Percentiles rank a stretch among this genome's conserved stretches.
Evolutionary conservation across 2,888 invertebrate genomes (phyloP).

Genomic region (Sycophila texana): DNA sequence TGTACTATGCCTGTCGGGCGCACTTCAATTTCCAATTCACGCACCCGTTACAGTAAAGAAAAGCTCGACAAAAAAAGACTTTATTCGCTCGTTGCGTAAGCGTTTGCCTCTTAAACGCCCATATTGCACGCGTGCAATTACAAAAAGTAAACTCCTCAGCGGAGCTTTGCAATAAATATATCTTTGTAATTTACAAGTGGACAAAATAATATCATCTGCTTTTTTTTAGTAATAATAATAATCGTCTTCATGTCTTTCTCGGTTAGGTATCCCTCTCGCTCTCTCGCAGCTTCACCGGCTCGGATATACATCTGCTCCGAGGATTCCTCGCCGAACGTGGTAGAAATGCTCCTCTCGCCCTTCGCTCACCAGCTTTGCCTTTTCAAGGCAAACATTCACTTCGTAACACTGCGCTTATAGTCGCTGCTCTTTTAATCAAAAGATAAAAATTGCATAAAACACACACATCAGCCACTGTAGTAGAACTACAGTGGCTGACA

Average conservation of each 20-base stretch:
- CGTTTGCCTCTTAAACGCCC: conserved; percentile 15
- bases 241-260: background rate
- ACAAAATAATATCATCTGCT: background rate
- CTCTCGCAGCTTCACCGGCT: conserved; percentile 17
- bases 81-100: conserved; percentile 26
- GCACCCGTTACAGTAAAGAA: background rate
- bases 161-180: conserved; percentile 40
- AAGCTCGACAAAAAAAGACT: background rate
- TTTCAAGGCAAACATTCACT: conserved; percentile 10
- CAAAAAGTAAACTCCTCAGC: conserved; percentile 2
- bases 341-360: conserved; percentile 14
- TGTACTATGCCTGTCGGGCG: no score
- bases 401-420: background rate
- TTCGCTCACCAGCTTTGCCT: conserved; percentile 4
- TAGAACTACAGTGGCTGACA: no score
- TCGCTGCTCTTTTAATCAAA: no score
- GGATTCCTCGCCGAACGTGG: conserved; percentile 10
- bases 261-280: conserved; percentile 1
- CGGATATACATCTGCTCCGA: conserved; percentile 11
- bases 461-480: no score
- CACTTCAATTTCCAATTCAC: no score
- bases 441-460: no score
- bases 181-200: conserved; percentile 40
- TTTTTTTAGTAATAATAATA: background rate
- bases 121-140: conserved; percentile 14